phyloP scores from a whole-genome alignment of 1,140 invertebrate genomes.

The Achroia grisella region DNA sequence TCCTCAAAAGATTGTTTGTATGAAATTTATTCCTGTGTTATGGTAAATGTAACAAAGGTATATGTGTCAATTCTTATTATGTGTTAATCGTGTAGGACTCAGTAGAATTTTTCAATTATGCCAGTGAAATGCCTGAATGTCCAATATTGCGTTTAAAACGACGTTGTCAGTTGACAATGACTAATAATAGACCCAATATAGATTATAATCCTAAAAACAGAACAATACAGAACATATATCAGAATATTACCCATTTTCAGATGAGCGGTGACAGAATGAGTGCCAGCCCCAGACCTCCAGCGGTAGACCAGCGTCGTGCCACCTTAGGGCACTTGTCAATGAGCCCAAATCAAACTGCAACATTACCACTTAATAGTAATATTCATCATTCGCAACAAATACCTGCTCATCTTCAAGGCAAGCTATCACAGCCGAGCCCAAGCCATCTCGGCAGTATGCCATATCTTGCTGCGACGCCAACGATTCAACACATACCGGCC shows the following conservation, averaged over 20 bases:
- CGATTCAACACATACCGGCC: conserved; percentile 24
- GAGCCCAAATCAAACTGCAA: conserved; percentile 11
- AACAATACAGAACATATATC: too few species aligned
- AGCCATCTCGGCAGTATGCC: conserved; percentile 51
- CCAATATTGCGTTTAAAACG: too few species aligned
- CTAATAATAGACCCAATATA: too few species aligned
- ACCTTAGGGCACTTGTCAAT: conserved; percentile 25
- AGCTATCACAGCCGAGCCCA: conserved; percentile 19
- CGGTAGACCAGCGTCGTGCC: conserved; percentile 40
- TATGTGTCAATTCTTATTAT: too few species aligned
- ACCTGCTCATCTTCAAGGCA: conserved; percentile 27
- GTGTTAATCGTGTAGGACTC: too few species aligned
- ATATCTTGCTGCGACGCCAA: conserved; percentile 26
- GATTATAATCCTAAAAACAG: too few species aligned
- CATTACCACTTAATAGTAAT: conserved; percentile 18
- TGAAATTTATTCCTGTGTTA: too few species aligned
- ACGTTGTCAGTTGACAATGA: too few species aligned
- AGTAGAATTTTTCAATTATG: too few species aligned
- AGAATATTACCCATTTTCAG: conserved; percentile 17
- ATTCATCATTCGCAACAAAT: conserved; percentile 19
- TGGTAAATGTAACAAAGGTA: too few species aligned
- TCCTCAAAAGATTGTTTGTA: too few species aligned
- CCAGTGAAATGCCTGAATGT: too few species aligned
- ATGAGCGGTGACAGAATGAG: conserved; percentile 43
- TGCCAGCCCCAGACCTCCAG: conserved; percentile 42